Base-by-base conservation (phyloP, 2,888 invertebrate genomes). In the Torymus aiolomorphi region DNA sequence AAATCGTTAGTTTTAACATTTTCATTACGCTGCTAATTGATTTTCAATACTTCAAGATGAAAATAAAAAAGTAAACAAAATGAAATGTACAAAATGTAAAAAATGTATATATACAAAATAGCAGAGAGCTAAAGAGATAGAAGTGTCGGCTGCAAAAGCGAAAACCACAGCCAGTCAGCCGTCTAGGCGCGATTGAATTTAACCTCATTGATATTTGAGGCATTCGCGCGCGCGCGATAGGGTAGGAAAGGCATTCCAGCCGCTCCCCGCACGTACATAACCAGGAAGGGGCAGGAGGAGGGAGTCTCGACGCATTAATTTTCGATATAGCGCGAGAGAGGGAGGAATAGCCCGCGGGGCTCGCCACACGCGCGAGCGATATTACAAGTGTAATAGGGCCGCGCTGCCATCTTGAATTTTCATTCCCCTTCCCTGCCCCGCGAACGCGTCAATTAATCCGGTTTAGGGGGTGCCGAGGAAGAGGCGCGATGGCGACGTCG, bases 381-480 rank as follows among this genome's bases (percentile, higher is more conserved):
- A 90, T 88, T 89, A 89, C 88, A 88, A 88, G 86, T 86, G 88
- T 88, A 88, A 89, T 89, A 88, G 88, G 66, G 11, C 18, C 8
- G 5, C 31, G 31, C 86, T 86, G 89, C 89, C 89, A 90, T 90
- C 88, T 89, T 89, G 87, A 85, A 88, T 87, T 86, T 86, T 85
- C 87, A 85, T 85, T 85, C 87, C 85, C 14, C n/a, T 8, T 3
- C 16, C 85, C 87, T 84, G 10, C n/a, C n/a, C 16, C 16, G n/a
- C 31, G 13, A 14, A 1, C 18, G 86, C 86, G 87, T 87, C 89
- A 88, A 89, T 90, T 90, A 89, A 87, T 86, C 85, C 85, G 81
- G 83, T 84, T 82, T 83, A 84, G 84, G 83, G 87, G 87, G 87
- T 85, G 86, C 84, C 83, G 84, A 86, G 83, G 81, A 85, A 86